phyloP scores from a whole-genome alignment of 2,888 invertebrate species.

The Eristalis arbustorum region DNA sequence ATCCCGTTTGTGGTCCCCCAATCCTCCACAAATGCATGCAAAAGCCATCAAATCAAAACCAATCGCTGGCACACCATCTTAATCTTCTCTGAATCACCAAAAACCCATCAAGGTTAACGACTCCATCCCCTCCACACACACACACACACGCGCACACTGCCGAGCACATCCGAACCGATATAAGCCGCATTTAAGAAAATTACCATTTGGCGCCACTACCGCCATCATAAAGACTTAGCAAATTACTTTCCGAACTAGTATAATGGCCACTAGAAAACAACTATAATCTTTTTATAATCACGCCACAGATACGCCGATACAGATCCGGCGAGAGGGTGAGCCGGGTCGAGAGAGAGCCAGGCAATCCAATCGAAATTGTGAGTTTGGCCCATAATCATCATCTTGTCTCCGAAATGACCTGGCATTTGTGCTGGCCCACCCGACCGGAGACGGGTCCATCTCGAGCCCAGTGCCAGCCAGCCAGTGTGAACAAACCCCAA shows the following conservation, averaged over 20 bases:
- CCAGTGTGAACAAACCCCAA: constrained; percentile 43
- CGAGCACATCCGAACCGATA: background rate
- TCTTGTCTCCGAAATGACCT: constrained; percentile 31
- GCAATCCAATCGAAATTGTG: constrained; percentile 50
- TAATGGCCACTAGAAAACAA: constrained; percentile 61
- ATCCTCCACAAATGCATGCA: background rate
- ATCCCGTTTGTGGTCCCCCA: background rate
- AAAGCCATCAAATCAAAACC: background rate
- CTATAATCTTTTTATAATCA: constrained; percentile 69
- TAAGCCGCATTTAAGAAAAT: constrained; percentile 49
- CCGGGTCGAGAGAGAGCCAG: background rate
- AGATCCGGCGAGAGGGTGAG: background rate
- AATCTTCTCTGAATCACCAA: constrained; percentile 23
- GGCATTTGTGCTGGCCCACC: background rate
- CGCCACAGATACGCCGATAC: constrained; percentile 19
- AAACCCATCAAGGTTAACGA: constrained; percentile 50
- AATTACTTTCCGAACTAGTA: constrained; percentile 61
- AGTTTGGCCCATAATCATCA: constrained; percentile 39
- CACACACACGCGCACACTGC: background rate
- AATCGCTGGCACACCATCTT: constrained; percentile 6
- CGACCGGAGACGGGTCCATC: background rate
- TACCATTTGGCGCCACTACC: constrained; percentile 67
- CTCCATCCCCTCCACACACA: constrained; percentile 20
- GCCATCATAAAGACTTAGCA: constrained; percentile 54
- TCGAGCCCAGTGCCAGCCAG: background rate